Evolutionary conservation across 2,797 vertebrate species (phyloP), one percentile per base, ranked within the genome.

Genomic region (Gymnoscopelus braueri): DNA sequence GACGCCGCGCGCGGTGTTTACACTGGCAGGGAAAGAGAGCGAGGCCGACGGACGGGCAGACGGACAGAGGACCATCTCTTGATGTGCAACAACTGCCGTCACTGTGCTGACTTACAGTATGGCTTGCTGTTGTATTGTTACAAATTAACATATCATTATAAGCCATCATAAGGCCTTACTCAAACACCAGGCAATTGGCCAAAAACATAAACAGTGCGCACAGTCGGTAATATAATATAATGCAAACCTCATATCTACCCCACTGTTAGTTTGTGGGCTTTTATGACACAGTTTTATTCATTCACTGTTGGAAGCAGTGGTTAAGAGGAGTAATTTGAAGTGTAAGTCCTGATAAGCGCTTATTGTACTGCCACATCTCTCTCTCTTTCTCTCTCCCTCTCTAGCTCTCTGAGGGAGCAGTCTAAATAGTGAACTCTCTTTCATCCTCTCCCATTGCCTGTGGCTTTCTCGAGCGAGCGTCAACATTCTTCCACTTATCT

Each of bases 401-500:
- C 19, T 19, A 19, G 19, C 35, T 39, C 35, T 82, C 86, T 85
- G 86, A 87, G 77, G 88, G 90, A 91, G 87, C 71, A 47, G 77
- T 84, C 79, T 85, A 84, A 86, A 83, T 85, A 77, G 83, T 86
- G 87, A 87, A 87, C 84, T 88, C 88, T 84, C 84, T 86, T 91
- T 88, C 88, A 88, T 87, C 85, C 84, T 82, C 85, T 71, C 67
- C 75, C 79, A 66, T 85, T 85, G 92, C 91, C 91, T 89, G 88
- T 91, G 90, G 89, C 92, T 88, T 84, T 88, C 80, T 83, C 64
- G 66, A 87, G 77, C 64, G 67, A 87, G 75, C 83, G 60, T 90
- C 84, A 84, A 89, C 92, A 93, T 93, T 94, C 90, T 89, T 92
- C 88, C 87, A 92, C 91, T 94, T 94, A 94, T 94, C 93, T 93